Evolutionary conservation across 2,797 vertebrate genomes (phyloP), one percentile per base, ranked within the genome.

Genomic region (Microhierax caerulescens): DNA sequence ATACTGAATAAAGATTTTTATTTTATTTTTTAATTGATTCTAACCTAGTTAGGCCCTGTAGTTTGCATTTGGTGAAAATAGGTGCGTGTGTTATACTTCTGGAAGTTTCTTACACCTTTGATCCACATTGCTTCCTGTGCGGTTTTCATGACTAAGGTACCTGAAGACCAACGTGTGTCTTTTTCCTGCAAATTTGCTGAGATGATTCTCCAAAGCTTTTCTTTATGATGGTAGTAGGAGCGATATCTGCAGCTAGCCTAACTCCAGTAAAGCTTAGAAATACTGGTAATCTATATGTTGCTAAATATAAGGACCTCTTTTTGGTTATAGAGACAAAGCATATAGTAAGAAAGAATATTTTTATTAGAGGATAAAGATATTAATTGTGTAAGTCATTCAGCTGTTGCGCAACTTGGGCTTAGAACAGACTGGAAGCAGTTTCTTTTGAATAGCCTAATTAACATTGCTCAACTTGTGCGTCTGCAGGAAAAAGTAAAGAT

Each of bases 21-120:
- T 19, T 47, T 47, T 3, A 17, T 43, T 74, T 54, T 30, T 1
- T 39, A 13, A 28, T 47, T 60, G 15, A 12, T 75, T 85, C 28
- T 36, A 74, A 12, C 20, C 13, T 30, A n/a, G 9, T 61, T 70
- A 70, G 13, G 12, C 8, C 27, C 13, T 16, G 41, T 30, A 19
- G 37, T 77, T 68, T 91, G 21, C 11, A 45, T 65, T 76, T 5
- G 3, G 7, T 89, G 57, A 75, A 85, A 77, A 56, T 0, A 85
- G 9, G 2, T 56, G 8, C 1, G 2, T n/a, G 8, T 0, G 1
- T 70, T 59, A 9, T 24, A 19, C 7, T 74, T 86, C 7, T 1
- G 22, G 34, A 25, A 27, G 77, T 77, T 79, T 77, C 43, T 45
- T 85, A 50, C 0, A 0, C 28, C 21, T 76, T 57, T 67, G 16